A percentile compares a stretch with the other conserved stretches of the same genome.
These are phyloP conservation scores for Spodoptera exigua DNA, from an alignment of 2,888 invertebrate genomes.

Conservation along the genomic window DNA sequence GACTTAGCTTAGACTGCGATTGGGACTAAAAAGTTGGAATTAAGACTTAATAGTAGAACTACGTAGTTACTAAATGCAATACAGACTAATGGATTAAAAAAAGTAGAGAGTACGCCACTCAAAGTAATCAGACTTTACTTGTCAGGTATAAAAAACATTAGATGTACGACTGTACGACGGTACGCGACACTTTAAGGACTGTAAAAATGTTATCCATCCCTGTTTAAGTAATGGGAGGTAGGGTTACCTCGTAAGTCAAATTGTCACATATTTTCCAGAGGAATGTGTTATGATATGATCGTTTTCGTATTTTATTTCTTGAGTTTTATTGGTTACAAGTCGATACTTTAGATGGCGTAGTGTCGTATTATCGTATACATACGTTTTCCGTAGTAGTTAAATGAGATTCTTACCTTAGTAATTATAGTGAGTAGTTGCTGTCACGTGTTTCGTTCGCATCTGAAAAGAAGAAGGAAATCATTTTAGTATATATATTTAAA, in stretches of 20 bases:
- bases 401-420: conserved; percentile 54
- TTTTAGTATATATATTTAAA: not conserved
- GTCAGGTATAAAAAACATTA: conserved; percentile 47
- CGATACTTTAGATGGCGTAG: too few species aligned
- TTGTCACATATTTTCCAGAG: conserved; percentile 39
- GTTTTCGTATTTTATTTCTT: conserved; percentile 1
- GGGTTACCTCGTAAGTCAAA: conserved; percentile 40
- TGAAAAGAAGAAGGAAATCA: conserved; percentile 44
- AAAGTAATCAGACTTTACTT: conserved; percentile 36
- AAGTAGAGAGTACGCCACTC: conserved; percentile 22
- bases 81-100: conserved; percentile 58
- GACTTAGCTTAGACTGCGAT: too few species aligned
- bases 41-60: too few species aligned
- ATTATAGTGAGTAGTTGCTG: conserved; percentile 29
- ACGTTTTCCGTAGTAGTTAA: not conserved
- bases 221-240: conserved; percentile 15
- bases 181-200: conserved; percentile 13
- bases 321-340: conserved; percentile 11
- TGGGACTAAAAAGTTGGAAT: too few species aligned
- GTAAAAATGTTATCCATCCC: conserved; percentile 36
- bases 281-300: not conserved
- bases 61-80: conserved; percentile 35
- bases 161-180: conserved; percentile 12
- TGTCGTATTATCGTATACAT: too few species aligned
- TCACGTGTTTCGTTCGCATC: conserved; percentile 59